Evolutionary conservation across 2,113 vertebrate genomes (phyloP), one percentile per base, ranked within the genome.

Genomic region (Chaenogobius annularis): DNA sequence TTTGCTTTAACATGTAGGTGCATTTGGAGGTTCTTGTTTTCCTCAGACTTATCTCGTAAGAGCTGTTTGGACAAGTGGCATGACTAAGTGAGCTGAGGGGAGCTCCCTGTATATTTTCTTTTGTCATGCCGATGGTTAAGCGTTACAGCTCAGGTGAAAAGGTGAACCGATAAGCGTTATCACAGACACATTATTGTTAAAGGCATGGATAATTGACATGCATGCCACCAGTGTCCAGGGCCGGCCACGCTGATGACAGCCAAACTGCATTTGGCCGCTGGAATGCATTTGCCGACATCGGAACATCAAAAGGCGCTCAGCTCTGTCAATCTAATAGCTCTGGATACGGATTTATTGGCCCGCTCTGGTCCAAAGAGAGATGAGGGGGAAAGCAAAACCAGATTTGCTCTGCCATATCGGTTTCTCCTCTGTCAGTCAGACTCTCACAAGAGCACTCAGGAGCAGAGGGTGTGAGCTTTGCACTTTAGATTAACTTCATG

Each of bases 161-260:
- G 89, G 86, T 91, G 86, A 88, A 84, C 55, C 81, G 88, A 92
- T 92, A 90, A 90, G 80, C 71, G 80, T 90, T 93, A 93, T 91
- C 90, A 69, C 0, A 50, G 75, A 83, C 80, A 79, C 79, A 22
- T 76, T 73, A 88, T 89, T 75, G 86, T 86, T 82, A 86, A 85
- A 89, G 85, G 78, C 81, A 46, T 48, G 78, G 90, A 88, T 86
- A 86, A 89, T 79, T 88, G 79, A 88, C 81, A 74, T 77, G 73
- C 82, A 79, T 71, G 83, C 77, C 86, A 85, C 65, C 54, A 64
- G 73, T 58, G 72, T 83, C 84, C 84, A 83, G 77, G 87, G 65
- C 85, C 71, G 52, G 80, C 74, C 73, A 54, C 44, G 74, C 78
- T 5, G 87, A 88, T 89, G 91, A 92, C 86, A 88, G 87, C 72